Percentiles rank a stretch among this genome's conserved stretches.
Conservation (phyloP, 2,113 vertebrate genomes). For the Sturnira hondurensis region DNA sequence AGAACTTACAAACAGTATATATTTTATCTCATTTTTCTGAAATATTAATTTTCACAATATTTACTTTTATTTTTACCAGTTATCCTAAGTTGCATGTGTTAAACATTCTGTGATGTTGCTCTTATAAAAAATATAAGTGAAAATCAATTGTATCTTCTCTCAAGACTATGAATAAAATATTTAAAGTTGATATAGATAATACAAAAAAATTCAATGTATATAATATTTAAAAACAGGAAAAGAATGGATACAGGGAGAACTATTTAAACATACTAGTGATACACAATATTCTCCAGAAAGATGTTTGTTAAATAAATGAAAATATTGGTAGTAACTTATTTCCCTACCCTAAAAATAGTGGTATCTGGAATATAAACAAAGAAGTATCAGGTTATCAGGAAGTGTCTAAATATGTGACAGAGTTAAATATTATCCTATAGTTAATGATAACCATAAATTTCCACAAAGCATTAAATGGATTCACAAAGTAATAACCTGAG, state of each 20-base stretch:
- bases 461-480: constrained; percentile 13
- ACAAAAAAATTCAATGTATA: neutral
- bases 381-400: constrained; percentile 20
- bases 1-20: neutral
- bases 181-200: neutral
- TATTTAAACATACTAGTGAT: constrained; percentile 18
- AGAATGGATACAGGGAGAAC: neutral
- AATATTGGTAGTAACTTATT: neutral
- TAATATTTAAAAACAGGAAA: neutral
- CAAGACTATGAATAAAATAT: neutral
- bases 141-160: neutral
- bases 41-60: neutral
- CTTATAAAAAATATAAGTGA: neutral
- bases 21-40: constrained; percentile 7
- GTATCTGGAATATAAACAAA: constrained; percentile 35
- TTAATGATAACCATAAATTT: constrained; percentile 24
- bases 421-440: constrained; percentile 57
- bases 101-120: neutral
- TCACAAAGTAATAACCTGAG: neutral
- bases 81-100: neutral
- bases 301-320: constrained; percentile 11
- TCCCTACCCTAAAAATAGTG: constrained; percentile 36
- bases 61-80: constrained; percentile 24
- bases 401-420: constrained; percentile 10
- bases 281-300: neutral